Conservation (phyloP, 2,888 invertebrate species). For the Brenthis daphne region DNA sequence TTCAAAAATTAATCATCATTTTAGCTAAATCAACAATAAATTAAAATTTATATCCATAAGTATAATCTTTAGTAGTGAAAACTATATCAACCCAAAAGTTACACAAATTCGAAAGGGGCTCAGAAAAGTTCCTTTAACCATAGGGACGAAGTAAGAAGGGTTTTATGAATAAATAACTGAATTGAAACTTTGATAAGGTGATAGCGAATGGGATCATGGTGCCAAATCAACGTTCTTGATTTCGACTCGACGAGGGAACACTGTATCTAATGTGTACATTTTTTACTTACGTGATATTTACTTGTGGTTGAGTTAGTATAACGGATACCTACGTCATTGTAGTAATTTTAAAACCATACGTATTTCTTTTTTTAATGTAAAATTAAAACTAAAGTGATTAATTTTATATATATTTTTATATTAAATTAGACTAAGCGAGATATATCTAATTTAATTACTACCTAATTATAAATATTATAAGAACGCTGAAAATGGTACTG, state of each 20-base stretch:
- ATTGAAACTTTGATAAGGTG: conserved; percentile 54
- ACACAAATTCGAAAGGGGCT: conserved; percentile 9
- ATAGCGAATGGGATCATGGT: conserved; percentile 43
- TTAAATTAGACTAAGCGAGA: too few relatives aligned
- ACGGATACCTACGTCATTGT: too few relatives aligned
- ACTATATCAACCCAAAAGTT: conserved; percentile 16
- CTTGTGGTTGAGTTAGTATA: too few relatives aligned
- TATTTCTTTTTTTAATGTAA: too few relatives aligned
- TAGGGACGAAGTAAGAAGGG: conserved; percentile 8
- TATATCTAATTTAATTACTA: not conserved
- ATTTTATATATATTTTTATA: too few relatives aligned
- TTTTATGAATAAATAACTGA: conserved; percentile 44
- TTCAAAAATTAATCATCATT: too few relatives aligned
- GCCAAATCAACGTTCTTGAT: conserved; percentile 39
- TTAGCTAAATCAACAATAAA: not conserved
- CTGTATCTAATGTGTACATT: too few relatives aligned
- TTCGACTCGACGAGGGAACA: not conserved
- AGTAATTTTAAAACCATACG: too few relatives aligned
- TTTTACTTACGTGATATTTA: not conserved
- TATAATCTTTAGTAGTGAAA: not conserved
- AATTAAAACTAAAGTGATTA: too few relatives aligned
- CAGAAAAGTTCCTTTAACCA: conserved; percentile 25
- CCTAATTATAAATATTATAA: not conserved
- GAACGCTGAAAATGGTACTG: conserved; percentile 16
- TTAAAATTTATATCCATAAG: not conserved